phyloP scores from a whole-genome alignment of 2,113 vertebrate species.

The Periophthalmus modestus region DNA sequence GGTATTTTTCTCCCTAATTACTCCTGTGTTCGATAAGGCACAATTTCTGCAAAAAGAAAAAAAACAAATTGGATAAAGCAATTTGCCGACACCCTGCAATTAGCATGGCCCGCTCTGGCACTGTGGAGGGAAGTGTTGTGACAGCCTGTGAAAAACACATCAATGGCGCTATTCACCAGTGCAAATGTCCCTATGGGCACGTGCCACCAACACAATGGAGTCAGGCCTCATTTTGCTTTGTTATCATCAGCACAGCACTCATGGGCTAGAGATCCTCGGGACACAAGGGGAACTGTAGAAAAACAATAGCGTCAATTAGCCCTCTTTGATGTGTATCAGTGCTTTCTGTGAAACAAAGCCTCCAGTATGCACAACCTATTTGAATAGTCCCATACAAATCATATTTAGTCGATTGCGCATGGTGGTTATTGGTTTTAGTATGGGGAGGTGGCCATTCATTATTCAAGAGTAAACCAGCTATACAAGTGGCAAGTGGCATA shows the following conservation, averaged over 20 bases:
- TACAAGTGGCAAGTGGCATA: too few relatives aligned
- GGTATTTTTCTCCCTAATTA: slow-evolving; percentile 36
- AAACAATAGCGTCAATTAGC: slow-evolving; percentile 58
- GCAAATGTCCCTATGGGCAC: slow-evolving; percentile 44
- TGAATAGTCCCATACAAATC: neutral
- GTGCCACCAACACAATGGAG: slow-evolving; percentile 46
- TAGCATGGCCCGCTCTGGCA: slow-evolving; percentile 39
- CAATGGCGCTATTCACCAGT: slow-evolving; percentile 40
- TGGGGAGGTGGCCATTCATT: neutral
- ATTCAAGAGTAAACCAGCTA: too few relatives aligned
- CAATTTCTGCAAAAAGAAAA: slow-evolving; percentile 18
- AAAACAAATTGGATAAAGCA: slow-evolving; percentile 33
- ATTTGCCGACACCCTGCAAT: slow-evolving; percentile 26
- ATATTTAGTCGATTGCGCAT: neutral
- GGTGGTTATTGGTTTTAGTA: neutral
- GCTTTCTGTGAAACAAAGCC: slow-evolving; percentile 31
- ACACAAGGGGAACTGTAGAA: slow-evolving; percentile 32
- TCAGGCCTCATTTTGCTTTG: slow-evolving; percentile 60
- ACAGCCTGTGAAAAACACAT: slow-evolving; percentile 53
- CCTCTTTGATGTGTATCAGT: slow-evolving; percentile 27
- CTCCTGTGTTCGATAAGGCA: slow-evolving; percentile 38
- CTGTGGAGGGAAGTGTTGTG: slow-evolving; percentile 46
- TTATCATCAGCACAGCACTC: slow-evolving; percentile 54
- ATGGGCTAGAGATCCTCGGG: slow-evolving; percentile 43
- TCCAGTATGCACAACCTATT: neutral